Base-by-base conservation (phyloP, 2,888 invertebrate species). In the Idaea dimidiata region DNA sequence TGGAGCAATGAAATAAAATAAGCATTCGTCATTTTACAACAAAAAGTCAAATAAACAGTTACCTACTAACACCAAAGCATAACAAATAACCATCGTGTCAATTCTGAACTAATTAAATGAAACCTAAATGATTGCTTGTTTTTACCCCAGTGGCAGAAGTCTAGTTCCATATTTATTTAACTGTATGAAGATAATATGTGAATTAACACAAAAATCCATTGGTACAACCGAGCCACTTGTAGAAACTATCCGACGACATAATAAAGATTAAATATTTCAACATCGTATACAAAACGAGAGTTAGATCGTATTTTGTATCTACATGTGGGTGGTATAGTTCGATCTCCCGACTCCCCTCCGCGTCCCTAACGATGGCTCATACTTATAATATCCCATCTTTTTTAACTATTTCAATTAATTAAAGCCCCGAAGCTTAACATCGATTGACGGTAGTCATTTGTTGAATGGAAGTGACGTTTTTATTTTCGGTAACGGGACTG, bases 361-460 rank as follows among this genome's bases (percentile, higher is more conserved):
- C 66, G 58, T 64, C 67, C 67, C 70, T 73, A 81, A 80, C 75
- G 77, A 78, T 17, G 75, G 80, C 80, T 81, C 76, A 75, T 72
- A 83, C 78, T 82, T 82, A 84, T 83, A 83, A 83, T 83, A 76
- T 83, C 82, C 83, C 81, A 83, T 87, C 80, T 80, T 75, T 75
- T 76, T 77, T 78, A 81, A 84, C 78, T 81, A 84, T 87, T 87
- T 74, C 79, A 88, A 89, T 89, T 86, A 89, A 89, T 88, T 84
- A 86, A 79, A 66, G 66, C 62, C 60, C 65, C 66, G 65, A 61
- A 65, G 64, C 65, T 71, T 70, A 63, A 63, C 63, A 60, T 57
- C 67, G 69, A 72, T 71, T 78, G 82, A 82, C 83, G 81, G 86
- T 83, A 84, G 85, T 82, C 79, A 86, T 88, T 86, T 84, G 74